A percentile compares a stretch with the other conserved stretches of the same genome.
Conservation (phyloP, 2,113 vertebrate genomes). For the Chaetorhynchus papuensis region DNA sequence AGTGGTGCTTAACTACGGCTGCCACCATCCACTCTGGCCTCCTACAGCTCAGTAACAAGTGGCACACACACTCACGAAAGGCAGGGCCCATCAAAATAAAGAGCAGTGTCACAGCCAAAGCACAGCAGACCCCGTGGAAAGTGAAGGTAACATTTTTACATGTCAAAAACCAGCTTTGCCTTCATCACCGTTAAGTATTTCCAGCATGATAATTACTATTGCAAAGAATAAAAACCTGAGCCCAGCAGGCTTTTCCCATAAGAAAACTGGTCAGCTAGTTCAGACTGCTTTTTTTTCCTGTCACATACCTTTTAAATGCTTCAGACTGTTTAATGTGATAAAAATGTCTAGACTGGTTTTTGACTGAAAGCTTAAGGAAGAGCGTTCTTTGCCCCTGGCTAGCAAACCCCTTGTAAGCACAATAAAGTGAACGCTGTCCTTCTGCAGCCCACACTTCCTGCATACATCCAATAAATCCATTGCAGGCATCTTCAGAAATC, state of each 20-base stretch:
- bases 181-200: neutral
- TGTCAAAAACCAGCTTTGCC: neutral
- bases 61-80: neutral
- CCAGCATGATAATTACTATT: neutral
- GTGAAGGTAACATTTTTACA: neutral
- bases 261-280: slow-evolving; percentile 15
- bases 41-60: neutral
- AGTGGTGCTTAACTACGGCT: neutral
- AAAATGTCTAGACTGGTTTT: slow-evolving; percentile 29
- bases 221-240: neutral
- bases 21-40: neutral
- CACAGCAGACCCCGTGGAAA: accelerated
- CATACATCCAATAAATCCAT: neutral
- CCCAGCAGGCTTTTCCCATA: neutral
- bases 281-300: slow-evolving; percentile 7
- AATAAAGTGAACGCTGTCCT: neutral
- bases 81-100: neutral
- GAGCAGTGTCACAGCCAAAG: neutral
- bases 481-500: neutral
- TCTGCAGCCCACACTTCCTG: neutral
- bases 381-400: slow-evolving; percentile 54
- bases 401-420: slow-evolving; percentile 10
- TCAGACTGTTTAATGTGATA: slow-evolving; percentile 46
- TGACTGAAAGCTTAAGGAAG: slow-evolving; percentile 18
- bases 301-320: slow-evolving; percentile 42